Percentiles rank a stretch among this genome's conserved stretches.
Conservation (phyloP, 2,113 vertebrate genomes). For the Physeter macrocephalus region DNA sequence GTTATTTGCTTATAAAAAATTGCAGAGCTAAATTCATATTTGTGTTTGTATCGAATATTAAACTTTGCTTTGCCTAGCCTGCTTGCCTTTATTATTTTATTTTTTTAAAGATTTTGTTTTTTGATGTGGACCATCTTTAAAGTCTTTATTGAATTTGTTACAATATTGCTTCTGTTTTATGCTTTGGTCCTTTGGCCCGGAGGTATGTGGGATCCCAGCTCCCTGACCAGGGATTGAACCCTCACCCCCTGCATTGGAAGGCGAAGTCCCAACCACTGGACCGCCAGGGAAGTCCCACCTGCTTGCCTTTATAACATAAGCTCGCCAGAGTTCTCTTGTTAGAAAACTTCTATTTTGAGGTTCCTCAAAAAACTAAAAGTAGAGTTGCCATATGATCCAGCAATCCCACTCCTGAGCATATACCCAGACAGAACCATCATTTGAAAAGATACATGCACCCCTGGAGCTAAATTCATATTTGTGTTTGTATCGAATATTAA, state of each 20-base stretch:
- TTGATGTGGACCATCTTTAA: no score
- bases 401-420: neutral
- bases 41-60: neutral
- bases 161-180: no score
- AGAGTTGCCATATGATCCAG: neutral
- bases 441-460: neutral
- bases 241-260: no score
- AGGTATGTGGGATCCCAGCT: no score
- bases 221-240: no score
- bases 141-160: no score
- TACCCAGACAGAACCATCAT: neutral
- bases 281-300: neutral
- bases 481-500: neutral
- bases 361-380: neutral
- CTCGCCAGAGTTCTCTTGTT: slow-evolving; percentile 33
- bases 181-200: no score
- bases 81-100: neutral
- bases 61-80: neutral
- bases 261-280: no score
- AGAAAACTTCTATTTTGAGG: neutral
- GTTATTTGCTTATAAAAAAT: neutral
- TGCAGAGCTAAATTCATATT: neutral
- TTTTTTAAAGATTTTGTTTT: no score
- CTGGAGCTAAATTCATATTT: neutral
- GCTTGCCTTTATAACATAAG: neutral